Percentiles rank a stretch among this genome's conserved stretches.
Conservation (phyloP, 2,888 invertebrate species). For the Platerodrilus igneus region DNA sequence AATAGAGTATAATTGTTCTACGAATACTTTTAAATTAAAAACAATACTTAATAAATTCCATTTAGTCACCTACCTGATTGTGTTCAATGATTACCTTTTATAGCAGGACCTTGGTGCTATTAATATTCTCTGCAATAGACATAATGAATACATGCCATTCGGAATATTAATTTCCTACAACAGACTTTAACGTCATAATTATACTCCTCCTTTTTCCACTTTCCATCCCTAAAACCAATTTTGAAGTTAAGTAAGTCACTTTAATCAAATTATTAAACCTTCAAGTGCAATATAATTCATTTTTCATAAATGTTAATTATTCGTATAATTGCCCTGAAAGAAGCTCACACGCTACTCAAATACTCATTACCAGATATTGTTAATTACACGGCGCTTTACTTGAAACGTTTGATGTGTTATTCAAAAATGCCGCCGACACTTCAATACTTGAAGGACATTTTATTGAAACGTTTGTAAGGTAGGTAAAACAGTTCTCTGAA, state of each 20-base stretch:
- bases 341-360: slow-evolving; percentile 42
- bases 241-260: slow-evolving; percentile 31
- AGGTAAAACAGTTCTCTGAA: background rate
- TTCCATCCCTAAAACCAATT: slow-evolving; percentile 20
- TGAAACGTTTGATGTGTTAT: slow-evolving; percentile 29
- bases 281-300: slow-evolving; percentile 40
- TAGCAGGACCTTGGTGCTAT: too few species aligned
- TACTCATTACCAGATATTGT: slow-evolving; percentile 42
- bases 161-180: too few species aligned
- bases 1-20: too few species aligned
- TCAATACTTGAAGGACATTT: slow-evolving; percentile 26
- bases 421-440: slow-evolving; percentile 26
- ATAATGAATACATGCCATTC: too few species aligned
- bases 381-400: slow-evolving; percentile 42
- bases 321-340: slow-evolving; percentile 38
- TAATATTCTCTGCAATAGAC: too few species aligned
- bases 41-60: too few species aligned
- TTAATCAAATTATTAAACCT: slow-evolving; percentile 33
- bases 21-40: too few species aligned
- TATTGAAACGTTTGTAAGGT: slow-evolving; percentile 17
- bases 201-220: too few species aligned
- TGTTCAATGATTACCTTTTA: too few species aligned
- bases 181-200: too few species aligned
- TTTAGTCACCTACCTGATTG: too few species aligned
- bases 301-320: slow-evolving; percentile 43